phyloP scores from a whole-genome alignment of 2,888 invertebrate species.

The Eudasyphora cyanicolor region DNA sequence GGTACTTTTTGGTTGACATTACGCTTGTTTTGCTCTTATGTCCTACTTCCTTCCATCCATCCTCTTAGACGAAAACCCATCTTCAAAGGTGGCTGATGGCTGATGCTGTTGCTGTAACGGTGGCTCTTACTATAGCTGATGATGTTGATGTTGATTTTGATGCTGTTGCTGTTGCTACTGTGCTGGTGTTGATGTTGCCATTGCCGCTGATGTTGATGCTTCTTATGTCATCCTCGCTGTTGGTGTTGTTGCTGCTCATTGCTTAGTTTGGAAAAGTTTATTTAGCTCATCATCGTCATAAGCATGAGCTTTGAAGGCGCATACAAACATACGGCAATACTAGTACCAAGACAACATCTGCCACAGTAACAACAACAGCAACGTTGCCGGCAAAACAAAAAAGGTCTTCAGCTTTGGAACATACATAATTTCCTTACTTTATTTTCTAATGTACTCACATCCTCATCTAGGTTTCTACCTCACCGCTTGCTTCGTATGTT shows the following conservation, averaged over 20 bases:
- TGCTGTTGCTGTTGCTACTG: conserved; percentile 43
- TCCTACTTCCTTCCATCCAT: background rate
- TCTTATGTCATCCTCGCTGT: conserved; percentile 3
- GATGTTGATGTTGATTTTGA: conserved; percentile 48
- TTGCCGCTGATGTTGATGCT: conserved; percentile 31
- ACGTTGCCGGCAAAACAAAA: conserved; percentile 14
- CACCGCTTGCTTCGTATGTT: background rate
- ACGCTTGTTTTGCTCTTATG: conserved; percentile 47
- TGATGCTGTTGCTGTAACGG: background rate
- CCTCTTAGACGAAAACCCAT: too few relatives aligned
- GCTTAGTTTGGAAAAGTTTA: conserved; percentile 45
- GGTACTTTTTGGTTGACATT: conserved; percentile 66
- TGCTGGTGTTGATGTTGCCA: conserved; percentile 35
- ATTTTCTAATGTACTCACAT: conserved; percentile 3
- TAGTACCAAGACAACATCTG: conserved; percentile 1
- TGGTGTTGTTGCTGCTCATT: conserved; percentile 42
- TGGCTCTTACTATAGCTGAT: conserved; percentile 2
- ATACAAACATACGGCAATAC: conserved; percentile 40
- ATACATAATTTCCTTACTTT: conserved; percentile 27
- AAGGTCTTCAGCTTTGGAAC: conserved; percentile 21
- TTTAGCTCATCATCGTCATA: conserved; percentile 34
- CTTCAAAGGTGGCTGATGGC: too few relatives aligned
- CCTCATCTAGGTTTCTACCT: background rate
- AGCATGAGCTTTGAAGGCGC: conserved; percentile 19
- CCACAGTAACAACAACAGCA: background rate